Percentiles rank a stretch among this genome's conserved stretches.
These are phyloP conservation scores for Myotis pilosus DNA, from an alignment of 2,797 vertebrate genomes.

Conservation along the genomic window DNA sequence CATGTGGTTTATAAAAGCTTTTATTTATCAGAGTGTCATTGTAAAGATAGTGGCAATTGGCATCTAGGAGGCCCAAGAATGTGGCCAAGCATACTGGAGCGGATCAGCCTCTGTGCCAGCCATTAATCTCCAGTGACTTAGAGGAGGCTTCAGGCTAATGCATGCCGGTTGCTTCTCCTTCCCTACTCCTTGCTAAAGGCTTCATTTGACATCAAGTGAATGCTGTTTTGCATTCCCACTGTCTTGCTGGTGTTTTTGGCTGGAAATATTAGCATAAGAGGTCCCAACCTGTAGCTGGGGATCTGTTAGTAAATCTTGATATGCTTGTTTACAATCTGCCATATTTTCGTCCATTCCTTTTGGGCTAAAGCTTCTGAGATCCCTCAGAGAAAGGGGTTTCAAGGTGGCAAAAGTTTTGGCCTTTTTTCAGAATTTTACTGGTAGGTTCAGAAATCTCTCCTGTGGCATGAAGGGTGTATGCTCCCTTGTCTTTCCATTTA, in stretches of 20 bases:
- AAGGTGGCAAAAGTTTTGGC: neutral
- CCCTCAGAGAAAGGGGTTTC: neutral
- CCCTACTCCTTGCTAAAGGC: neutral
- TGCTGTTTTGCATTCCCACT: neutral
- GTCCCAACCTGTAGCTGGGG: neutral
- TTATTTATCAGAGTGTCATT: slow-evolving; percentile 72
- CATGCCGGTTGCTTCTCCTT: neutral
- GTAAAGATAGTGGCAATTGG: slow-evolving; percentile 77
- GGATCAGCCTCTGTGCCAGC: slow-evolving; percentile 65
- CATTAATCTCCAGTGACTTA: neutral
- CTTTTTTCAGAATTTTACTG: neutral
- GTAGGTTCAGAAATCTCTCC: neutral
- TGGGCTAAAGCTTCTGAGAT: neutral
- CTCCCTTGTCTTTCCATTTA: neutral
- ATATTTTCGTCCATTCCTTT: neutral
- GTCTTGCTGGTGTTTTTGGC: neutral
- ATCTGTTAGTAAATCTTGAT: neutral
- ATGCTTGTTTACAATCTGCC: neutral
- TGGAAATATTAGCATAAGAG: neutral
- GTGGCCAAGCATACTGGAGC: slow-evolving; percentile 78
- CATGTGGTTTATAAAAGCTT: slow-evolving; percentile 75
- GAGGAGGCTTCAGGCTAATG: neutral
- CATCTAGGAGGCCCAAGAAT: slow-evolving; percentile 67
- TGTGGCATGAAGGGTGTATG: neutral
- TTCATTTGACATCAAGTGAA: neutral